Evolutionary conservation across 2,113 vertebrate species (phyloP).

Genomic region (Genyomyrus donnyi): DNA sequence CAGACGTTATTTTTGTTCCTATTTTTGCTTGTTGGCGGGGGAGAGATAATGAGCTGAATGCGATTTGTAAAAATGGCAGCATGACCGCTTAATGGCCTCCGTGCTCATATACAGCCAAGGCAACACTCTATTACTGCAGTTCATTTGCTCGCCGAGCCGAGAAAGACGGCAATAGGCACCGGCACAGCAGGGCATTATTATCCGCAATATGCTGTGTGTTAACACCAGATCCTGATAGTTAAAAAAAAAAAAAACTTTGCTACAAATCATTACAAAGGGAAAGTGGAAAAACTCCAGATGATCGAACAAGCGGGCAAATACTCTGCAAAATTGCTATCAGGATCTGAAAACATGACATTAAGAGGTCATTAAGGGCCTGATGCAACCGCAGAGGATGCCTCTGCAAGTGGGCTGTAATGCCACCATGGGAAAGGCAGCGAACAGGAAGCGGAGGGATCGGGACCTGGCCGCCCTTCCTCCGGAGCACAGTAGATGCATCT

Average conservation of each 20-base stretch:
- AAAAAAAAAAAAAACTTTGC: background rate
- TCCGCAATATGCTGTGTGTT: background rate
- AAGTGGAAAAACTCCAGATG: background rate
- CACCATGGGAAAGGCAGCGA: background rate
- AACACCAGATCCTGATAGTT: background rate
- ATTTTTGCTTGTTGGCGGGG: background rate
- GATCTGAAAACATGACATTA: background rate
- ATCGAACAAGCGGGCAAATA: background rate
- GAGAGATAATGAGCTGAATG: slow-evolving; percentile 20
- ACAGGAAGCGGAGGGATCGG: background rate
- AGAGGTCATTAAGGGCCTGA: background rate
- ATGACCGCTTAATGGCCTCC: slow-evolving; percentile 31
- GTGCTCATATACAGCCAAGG: background rate
- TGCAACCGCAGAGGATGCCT: background rate
- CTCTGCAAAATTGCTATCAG: background rate
- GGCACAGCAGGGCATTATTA: background rate
- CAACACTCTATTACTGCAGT: slow-evolving; percentile 15
- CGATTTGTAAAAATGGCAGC: slow-evolving; percentile 9
- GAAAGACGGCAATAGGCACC: background rate
- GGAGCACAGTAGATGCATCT: slow-evolving; percentile 1
- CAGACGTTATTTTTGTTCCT: background rate
- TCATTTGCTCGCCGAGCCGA: background rate
- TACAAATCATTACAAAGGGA: background rate
- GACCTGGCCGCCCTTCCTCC: background rate
- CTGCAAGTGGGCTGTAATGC: background rate